These are phyloP conservation scores for Thysanoteuthis rhombus DNA, from an alignment of 2,888 invertebrate genomes.

Conservation along the genomic window DNA sequence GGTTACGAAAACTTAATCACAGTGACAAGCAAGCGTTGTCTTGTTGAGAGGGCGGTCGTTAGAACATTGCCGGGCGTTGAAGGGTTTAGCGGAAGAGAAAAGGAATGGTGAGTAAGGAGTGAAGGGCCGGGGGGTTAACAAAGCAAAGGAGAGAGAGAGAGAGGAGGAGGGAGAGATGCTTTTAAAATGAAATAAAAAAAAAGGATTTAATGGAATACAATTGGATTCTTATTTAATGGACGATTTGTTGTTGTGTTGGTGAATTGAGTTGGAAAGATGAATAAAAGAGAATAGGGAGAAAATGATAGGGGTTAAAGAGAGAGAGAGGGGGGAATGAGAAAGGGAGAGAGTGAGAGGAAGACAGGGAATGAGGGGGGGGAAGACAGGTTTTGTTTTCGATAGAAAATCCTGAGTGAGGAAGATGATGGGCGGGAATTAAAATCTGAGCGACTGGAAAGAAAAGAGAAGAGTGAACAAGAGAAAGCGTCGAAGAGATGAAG, in stretches of 20 bases:
- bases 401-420: no score
- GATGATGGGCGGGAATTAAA: no score
- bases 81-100: background rate
- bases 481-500: background rate
- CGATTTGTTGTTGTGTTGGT: background rate
- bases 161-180: no score
- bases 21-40: background rate
- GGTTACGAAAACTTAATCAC: slow-evolving; percentile 12
- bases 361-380: no score
- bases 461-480: no score
- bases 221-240: background rate
- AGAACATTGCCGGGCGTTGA: background rate
- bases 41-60: background rate
- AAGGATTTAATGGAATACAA: background rate
- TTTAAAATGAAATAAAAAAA: background rate
- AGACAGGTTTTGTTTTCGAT: no score
- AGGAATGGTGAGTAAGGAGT: background rate
- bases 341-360: no score
- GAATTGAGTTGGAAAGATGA: background rate
- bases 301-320: background rate
- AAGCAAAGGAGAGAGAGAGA: background rate
- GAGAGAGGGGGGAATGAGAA: no score
- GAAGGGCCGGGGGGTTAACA: background rate
- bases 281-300: background rate
- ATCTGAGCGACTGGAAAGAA: no score